phyloP scores from a whole-genome alignment of 2,113 vertebrate species.

The Bagarius yarrelli region DNA sequence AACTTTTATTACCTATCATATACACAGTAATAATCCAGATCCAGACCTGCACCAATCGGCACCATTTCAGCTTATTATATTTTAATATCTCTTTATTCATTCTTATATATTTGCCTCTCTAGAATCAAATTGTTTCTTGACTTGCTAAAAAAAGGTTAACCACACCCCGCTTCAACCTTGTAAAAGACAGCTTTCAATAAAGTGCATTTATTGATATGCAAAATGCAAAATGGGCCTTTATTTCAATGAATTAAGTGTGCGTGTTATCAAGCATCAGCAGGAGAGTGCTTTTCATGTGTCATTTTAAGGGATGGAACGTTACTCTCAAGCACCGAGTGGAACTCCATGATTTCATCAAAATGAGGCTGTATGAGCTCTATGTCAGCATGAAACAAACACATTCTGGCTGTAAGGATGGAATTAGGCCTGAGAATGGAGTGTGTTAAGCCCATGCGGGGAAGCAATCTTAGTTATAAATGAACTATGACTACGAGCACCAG shows the following conservation, averaged over 20 bases:
- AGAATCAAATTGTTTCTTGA: slow-evolving; percentile 5
- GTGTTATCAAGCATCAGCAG: slow-evolving; percentile 42
- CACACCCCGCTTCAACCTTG: slow-evolving; percentile 29
- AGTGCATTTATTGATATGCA: slow-evolving; percentile 62
- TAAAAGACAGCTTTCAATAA: slow-evolving; percentile 45
- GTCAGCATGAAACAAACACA: slow-evolving; percentile 34
- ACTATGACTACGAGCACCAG: slow-evolving; percentile 5
- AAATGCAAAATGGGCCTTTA: slow-evolving; percentile 62
- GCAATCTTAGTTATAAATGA: slow-evolving; percentile 17
- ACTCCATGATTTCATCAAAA: slow-evolving; percentile 14
- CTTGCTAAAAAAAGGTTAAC: slow-evolving; percentile 19
- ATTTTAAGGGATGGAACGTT: slow-evolving; percentile 2
- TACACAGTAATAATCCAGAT: neutral
- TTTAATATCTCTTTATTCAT: no score
- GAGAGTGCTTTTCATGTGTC: slow-evolving; percentile 24
- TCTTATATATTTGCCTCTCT: neutral
- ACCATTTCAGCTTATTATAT: neutral
- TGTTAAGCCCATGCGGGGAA: slow-evolving; percentile 25
- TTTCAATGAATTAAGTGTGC: slow-evolving; percentile 39
- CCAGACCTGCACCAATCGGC: neutral
- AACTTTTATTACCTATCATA: no score
- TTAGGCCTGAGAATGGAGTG: neutral
- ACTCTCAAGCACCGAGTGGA: slow-evolving; percentile 31
- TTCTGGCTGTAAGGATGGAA: slow-evolving; percentile 19
- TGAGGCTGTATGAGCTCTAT: slow-evolving; percentile 33